A percentile compares a stretch with the other conserved stretches of the same genome.
phyloP scores from a whole-genome alignment of 2,888 invertebrate species.

The Tipula unca region DNA sequence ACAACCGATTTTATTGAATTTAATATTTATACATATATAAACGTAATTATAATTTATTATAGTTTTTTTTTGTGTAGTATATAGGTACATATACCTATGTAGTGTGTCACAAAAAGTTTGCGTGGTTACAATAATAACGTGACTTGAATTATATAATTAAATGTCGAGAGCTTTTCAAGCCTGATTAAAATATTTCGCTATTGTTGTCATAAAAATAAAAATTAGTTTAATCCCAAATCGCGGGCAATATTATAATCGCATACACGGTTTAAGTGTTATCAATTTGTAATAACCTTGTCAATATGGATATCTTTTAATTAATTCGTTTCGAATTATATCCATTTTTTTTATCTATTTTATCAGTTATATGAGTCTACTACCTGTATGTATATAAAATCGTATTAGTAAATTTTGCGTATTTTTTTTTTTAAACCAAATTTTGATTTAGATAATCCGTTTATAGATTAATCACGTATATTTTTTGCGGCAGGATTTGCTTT shows the following conservation, averaged over 20 bases:
- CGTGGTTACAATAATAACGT: neutral
- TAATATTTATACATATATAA: too few relatives aligned
- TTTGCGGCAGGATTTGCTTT: neutral
- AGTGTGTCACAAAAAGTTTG: neutral
- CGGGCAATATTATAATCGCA: neutral
- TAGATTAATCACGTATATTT: neutral
- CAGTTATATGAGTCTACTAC: neutral
- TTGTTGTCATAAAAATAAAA: neutral
- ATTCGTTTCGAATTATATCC: neutral
- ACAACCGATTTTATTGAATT: neutral
- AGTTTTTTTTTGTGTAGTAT: neutral
- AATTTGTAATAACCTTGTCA: neutral
- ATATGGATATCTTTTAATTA: neutral
- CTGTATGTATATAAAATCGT: neutral
- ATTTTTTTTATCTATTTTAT: neutral
- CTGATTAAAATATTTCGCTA: neutral
- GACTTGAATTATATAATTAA: neutral
- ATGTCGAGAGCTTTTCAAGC: neutral
- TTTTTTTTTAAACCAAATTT: neutral
- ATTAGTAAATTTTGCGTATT: neutral
- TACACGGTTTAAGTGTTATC: too few relatives aligned
- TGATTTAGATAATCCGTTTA: neutral
- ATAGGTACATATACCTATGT: neutral
- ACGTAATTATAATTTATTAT: neutral
- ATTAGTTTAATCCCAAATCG: neutral